Percentiles rank a stretch among this genome's conserved stretches.
Conservation (phyloP, 2,797 vertebrate species). For the Lerista edwardsae region DNA sequence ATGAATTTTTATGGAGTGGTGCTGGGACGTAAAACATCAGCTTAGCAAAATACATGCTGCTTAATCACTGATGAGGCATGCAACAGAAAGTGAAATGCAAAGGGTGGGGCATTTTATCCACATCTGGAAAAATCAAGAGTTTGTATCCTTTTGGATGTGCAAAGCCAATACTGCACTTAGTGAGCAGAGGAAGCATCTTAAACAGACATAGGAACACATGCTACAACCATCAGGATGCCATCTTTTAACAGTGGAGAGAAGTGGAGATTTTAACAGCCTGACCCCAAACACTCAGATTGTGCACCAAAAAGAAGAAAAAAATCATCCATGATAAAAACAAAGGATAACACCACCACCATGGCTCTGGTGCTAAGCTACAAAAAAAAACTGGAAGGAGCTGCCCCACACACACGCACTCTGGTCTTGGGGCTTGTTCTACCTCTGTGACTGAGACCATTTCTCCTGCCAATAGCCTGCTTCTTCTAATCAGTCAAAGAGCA, state of each 20-base stretch:
- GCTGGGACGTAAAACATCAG: slow-evolving; percentile 56
- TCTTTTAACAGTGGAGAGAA: not conserved
- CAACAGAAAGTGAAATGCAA: slow-evolving; percentile 56
- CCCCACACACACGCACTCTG: not conserved
- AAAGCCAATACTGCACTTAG: slow-evolving; percentile 1
- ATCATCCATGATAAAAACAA: not conserved
- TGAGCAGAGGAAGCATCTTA: slow-evolving; percentile 6
- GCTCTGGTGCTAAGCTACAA: not conserved
- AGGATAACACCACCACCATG: not conserved
- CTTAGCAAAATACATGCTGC: slow-evolving; percentile 50
- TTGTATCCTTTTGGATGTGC: slow-evolving; percentile 15
- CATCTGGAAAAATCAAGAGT: slow-evolving; percentile 56
- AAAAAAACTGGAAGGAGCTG: not conserved
- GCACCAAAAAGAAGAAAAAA: not conserved
- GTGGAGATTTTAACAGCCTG: not conserved
- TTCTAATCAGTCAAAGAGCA: not conserved
- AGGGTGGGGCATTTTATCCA: slow-evolving; percentile 40
- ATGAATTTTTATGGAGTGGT: slow-evolving; percentile 53
- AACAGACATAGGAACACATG: slow-evolving; percentile 1
- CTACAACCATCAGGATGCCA: slow-evolving; percentile 21
- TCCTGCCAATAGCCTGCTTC: not conserved
- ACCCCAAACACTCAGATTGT: not conserved
- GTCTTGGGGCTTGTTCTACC: not conserved
- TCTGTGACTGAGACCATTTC: not conserved
- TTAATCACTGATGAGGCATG: slow-evolving; percentile 62